phyloP scores from a whole-genome alignment of 2,888 invertebrate species.

The Drosophila anomalata region DNA sequence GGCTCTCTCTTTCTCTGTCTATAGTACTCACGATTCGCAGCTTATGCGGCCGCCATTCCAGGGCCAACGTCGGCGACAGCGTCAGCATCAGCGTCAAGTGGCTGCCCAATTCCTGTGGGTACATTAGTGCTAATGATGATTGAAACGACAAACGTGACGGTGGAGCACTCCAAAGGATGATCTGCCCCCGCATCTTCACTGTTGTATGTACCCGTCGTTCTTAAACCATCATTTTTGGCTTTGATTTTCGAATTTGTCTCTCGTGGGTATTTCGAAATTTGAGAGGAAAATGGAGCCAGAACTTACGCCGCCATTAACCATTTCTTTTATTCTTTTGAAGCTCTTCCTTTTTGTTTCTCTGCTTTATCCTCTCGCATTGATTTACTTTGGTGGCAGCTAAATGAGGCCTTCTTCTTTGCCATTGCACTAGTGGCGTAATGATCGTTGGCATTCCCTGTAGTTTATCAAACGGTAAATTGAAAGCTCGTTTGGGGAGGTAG shows the following conservation, averaged over 20 bases:
- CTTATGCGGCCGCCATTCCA: conserved; percentile 28
- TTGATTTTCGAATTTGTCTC: conserved; percentile 72
- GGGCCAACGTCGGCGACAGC: conserved; percentile 6
- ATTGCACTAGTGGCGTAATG: conserved; percentile 48
- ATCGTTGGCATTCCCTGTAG: conserved; percentile 69
- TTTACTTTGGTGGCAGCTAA: conserved; percentile 73
- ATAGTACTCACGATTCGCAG: conserved; percentile 5
- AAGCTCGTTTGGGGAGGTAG: conserved; percentile 13
- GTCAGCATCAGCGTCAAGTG: conserved; percentile 41
- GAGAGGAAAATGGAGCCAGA: conserved; percentile 23
- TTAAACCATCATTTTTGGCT: conserved; percentile 56
- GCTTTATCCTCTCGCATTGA: conserved; percentile 57
- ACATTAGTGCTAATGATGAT: conserved; percentile 85
- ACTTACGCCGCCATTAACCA: conserved; percentile 4
- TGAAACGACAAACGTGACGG: conserved; percentile 83
- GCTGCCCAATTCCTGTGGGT: conserved; percentile 84
- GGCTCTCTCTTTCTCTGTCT: conserved; percentile 13
- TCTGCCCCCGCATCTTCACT: conserved; percentile 6
- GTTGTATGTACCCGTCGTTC: neutral
- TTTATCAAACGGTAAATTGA: conserved; percentile 61
- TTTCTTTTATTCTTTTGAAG: conserved; percentile 21
- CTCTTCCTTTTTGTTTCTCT: conserved; percentile 33
- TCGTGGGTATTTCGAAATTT: conserved; percentile 36
- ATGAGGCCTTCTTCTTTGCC: conserved; percentile 43
- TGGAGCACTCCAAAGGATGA: conserved; percentile 45